These are phyloP conservation scores for Mus minutoides DNA, from an alignment of 2,797 vertebrate genomes.

Conservation along the genomic window DNA sequence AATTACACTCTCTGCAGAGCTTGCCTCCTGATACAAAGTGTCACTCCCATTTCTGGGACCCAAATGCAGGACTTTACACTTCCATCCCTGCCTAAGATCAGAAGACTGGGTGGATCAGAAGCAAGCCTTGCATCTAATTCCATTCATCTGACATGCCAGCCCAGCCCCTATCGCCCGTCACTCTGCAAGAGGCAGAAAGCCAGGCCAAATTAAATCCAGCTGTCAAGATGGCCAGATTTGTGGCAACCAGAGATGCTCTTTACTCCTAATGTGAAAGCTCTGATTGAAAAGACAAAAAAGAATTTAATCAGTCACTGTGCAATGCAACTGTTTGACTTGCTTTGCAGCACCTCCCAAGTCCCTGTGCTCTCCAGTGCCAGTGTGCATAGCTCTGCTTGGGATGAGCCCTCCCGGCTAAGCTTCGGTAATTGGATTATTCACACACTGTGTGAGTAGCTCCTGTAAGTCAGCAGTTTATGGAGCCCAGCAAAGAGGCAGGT, in stretches of 20 bases:
- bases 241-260: constrained; percentile 68
- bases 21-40: constrained; percentile 7
- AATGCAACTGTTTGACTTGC: constrained; percentile 48
- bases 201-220: constrained; percentile 76
- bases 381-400: constrained; percentile 31
- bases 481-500: constrained; percentile 56
- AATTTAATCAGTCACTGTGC: constrained; percentile 81
- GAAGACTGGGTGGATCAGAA: neutral
- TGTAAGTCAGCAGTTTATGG: constrained; percentile 55
- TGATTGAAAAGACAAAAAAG: constrained; percentile 81
- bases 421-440: constrained; percentile 75
- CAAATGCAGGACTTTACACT: neutral
- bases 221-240: constrained; percentile 73
- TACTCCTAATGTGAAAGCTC: constrained; percentile 72
- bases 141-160: constrained; percentile 43
- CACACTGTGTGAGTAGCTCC: neutral
- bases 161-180: constrained; percentile 71
- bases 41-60: neutral
- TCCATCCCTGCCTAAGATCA: neutral
- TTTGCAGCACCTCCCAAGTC: neutral
- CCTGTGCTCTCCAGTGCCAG: constrained; percentile 65
- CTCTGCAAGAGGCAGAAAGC: constrained; percentile 67
- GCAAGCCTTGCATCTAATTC: constrained; percentile 16
- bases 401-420: constrained; percentile 64
- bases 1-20: neutral